Base-by-base conservation (phyloP, 64 coral and sea anemone genomes). In the Pocillopora damicornis region DNA sequence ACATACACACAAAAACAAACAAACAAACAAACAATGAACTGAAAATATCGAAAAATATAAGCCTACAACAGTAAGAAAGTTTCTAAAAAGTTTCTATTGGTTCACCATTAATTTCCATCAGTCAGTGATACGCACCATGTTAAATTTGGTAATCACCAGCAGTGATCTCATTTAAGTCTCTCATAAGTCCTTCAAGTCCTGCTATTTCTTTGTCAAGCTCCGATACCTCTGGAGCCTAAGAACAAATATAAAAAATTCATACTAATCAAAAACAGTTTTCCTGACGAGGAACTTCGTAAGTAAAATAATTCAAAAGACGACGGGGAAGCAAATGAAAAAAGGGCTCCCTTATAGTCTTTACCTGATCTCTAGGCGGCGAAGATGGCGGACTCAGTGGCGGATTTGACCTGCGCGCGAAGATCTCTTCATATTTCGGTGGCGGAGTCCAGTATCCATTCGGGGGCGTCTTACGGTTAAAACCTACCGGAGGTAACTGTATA, bases 121-220 rank as follows among this genome's bases (percentile, higher is more conserved):
- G 7, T 51, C 42, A 51, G 42, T 45, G 65, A 15, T 5, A 1
- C 65, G 4, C 26, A 73, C 81, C 81, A 59, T 79, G 82, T 87
- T 80, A 92, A 58, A 86, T 58, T 79, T 79, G 38, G 59, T 92
- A 87, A 20, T 92, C 90, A 15, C 68, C 76, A 77, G 59, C 73
- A 13, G 90, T 92, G 42, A 92, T 92, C 68, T 87, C 90, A 78
- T 87, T 92, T 61, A 92, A 86, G 83, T 92, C 90, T 87, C 64
- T 79, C 90, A 92, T 92, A 1, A 92, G 82, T 4, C 90, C 90
- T 67, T 92, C 90, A 58, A 92, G 90, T 15, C 90, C 90, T 59
- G 90, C 90, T 79, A 92, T 78, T 67, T 92, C 82, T 58, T 87
- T 86, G 63, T 92, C 90, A 77, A 92, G 73, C 13, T 92, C 90